phyloP scores from a whole-genome alignment of 2,888 invertebrate species.

The Lydus trimaculatus region DNA sequence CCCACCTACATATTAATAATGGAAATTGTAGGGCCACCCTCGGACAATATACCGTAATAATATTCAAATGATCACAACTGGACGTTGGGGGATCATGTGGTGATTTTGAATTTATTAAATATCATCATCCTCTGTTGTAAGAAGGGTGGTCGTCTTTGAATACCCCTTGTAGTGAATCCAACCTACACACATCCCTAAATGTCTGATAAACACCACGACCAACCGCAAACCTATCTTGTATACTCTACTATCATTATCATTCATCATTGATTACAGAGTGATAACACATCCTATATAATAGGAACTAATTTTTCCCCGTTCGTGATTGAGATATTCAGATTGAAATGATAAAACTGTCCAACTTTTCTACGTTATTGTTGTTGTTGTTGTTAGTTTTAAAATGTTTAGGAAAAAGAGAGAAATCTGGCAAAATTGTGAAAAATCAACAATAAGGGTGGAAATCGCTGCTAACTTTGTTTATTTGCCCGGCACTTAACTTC shows the following conservation, averaged over 20 bases:
- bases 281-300: not conserved
- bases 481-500: slow-evolving; percentile 58
- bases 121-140: slow-evolving; percentile 12
- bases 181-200: not conserved
- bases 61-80: slow-evolving; percentile 29
- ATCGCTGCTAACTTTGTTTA: slow-evolving; percentile 39
- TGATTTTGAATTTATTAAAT: slow-evolving; percentile 28
- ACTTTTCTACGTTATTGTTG: not conserved
- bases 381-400: not conserved
- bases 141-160: slow-evolving; percentile 13
- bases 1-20: not conserved
- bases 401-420: not conserved
- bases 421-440: not conserved
- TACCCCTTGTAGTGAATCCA: not conserved
- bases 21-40: slow-evolving; percentile 14
- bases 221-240: slow-evolving; percentile 5
- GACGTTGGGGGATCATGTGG: slow-evolving; percentile 18
- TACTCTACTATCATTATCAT: not conserved
- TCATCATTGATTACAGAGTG: not conserved
- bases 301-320: slow-evolving; percentile 4
- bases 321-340: slow-evolving; percentile 8
- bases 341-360: slow-evolving; percentile 6
- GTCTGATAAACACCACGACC: not conserved
- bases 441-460: slow-evolving; percentile 16
- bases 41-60: slow-evolving; percentile 19